phyloP scores from a whole-genome alignment of 2,888 invertebrate species.

The Cosmopolites sordidus region DNA sequence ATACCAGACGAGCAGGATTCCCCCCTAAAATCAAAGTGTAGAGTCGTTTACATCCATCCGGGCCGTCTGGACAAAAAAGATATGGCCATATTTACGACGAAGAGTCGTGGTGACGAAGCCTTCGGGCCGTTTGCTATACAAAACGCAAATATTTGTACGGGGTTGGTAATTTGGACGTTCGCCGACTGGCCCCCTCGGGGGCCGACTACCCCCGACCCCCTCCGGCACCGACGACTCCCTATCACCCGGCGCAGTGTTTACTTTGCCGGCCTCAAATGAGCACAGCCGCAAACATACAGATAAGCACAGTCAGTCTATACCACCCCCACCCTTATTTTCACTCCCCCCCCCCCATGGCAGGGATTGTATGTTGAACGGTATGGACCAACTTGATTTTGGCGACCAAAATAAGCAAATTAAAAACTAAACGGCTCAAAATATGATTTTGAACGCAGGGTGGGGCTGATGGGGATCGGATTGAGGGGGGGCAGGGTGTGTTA shows the following conservation, averaged over 20 bases:
- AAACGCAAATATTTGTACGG: conserved; percentile 25
- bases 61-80: conserved; percentile 7
- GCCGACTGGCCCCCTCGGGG: not conserved
- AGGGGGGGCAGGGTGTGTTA: no score
- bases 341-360: no score
- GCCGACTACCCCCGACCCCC: conserved; percentile 8
- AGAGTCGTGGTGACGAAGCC: conserved; percentile 19
- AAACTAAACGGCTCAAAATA: not conserved
- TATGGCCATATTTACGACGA: conserved; percentile 19
- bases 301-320: no score
- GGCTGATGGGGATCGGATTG: no score
- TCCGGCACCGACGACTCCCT: not conserved
- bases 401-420: not conserved
- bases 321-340: no score
- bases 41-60: not conserved
- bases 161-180: conserved; percentile 23
- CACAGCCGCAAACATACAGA: not conserved
- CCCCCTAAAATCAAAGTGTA: no score
- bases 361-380: no score
- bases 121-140: conserved; percentile 20
- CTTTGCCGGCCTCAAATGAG: not conserved
- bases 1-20: no score
- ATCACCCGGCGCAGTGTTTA: not conserved
- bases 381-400: not conserved
- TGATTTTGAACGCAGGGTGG: not conserved